These are phyloP conservation scores for Hylyphantes graminicola DNA, from an alignment of 1,140 invertebrate species.

Conservation along the genomic window DNA sequence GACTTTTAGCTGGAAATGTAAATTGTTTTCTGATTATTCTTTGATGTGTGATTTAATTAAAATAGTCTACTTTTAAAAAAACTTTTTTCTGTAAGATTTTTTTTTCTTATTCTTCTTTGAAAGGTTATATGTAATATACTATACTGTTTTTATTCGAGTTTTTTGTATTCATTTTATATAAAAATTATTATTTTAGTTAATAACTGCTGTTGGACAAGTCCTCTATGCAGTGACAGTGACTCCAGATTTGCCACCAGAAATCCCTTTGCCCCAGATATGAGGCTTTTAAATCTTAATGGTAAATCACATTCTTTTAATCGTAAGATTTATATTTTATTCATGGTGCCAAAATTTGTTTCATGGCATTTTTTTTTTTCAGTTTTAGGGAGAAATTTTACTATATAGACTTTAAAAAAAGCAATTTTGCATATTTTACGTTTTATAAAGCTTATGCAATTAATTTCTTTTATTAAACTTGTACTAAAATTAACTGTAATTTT, in stretches of 20 bases:
- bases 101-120: no score
- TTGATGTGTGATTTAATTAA: not conserved
- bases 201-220: conserved; percentile 83
- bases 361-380: not conserved
- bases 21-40: not conserved
- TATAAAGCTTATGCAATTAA: no score
- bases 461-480: no score
- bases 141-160: not conserved
- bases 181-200: conserved; percentile 70
- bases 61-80: no score
- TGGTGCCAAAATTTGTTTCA: not conserved
- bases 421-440: not conserved
- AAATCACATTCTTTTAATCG: conserved; percentile 63
- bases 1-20: not conserved
- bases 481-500: no score
- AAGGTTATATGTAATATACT: not conserved
- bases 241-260: conserved; percentile 69
- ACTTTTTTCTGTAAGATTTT: no score
- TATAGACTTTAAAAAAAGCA: not conserved
- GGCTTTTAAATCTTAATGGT: conserved; percentile 77
- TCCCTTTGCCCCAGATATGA: conserved; percentile 77
- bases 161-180: not conserved
- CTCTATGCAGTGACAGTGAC: conserved; percentile 78
- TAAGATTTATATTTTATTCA: not conserved
- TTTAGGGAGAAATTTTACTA: not conserved